Evolutionary conservation across 2,888 invertebrate species (phyloP), one percentile per base, ranked within the genome.

Genomic region (Ommatoiulus sabulosus): DNA sequence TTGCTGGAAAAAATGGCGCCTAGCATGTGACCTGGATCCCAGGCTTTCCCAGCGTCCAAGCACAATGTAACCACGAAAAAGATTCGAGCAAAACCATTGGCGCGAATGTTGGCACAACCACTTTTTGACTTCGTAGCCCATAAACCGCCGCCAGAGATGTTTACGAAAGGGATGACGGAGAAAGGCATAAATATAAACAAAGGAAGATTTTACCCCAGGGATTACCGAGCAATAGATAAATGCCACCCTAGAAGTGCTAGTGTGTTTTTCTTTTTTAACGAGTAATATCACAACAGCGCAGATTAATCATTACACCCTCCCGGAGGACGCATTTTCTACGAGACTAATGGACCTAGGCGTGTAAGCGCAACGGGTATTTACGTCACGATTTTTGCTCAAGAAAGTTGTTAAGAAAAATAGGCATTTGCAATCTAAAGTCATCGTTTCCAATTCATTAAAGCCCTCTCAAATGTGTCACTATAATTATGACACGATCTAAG

Each of bases 231-330:
- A 72, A 72, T 72, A 24, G 72, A 24, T 72, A 24, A 24, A 24
- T 72, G 72, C 72, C 72, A 72, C n/a, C 72, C 17, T 72, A 7
- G 24, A 72, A 72, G 72, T 24, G 72, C 72, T 7, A 72, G 5
- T 0, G 72, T 72, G 12, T 24, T 72, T 24, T 72, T 72, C 35
- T 72, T 24, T 72, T 24, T 24, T 72, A 72, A 72, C 72, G 72
- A 72, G 20, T 72, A 24, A 72, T 72, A 72, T 72, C 72, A 72
- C 72, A 72, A 72, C 72, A 72, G 72, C 72, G 20, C 72, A 72
- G 72, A 72, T 72, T 72, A 72, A 72, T 72, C 72, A 72, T 24
- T 72, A 24, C 72, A 24, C 24, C 6, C 20, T 72, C 72, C 52
- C 24, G 8, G 10, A 24, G 72, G 72, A 24, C n/a, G 17, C n/a